A percentile compares a stretch with the other conserved stretches of the same genome.
Evolutionary conservation across 2,888 invertebrate species (phyloP).

Genomic region (Tiphia femorata): DNA sequence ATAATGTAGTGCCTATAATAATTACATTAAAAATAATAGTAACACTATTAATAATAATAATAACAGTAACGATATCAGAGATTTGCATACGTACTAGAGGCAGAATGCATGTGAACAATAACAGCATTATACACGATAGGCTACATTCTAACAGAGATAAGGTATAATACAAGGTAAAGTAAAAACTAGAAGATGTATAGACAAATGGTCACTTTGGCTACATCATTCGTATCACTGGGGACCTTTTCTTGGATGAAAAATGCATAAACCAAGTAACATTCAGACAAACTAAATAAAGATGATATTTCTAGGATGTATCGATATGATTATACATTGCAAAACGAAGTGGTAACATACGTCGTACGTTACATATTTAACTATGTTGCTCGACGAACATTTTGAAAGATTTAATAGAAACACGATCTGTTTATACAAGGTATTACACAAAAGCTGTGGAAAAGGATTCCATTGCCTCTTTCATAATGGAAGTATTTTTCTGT

Average conservation of each 20-base stretch:
- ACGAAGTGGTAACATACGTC: constrained; percentile 16
- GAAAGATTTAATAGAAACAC: constrained; percentile 44
- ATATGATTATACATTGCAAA: constrained; percentile 17
- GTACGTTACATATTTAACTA: constrained; percentile 19
- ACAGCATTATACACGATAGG: background rate
- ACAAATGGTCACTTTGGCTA: background rate
- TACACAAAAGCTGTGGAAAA: constrained; percentile 41
- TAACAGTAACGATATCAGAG: constrained; percentile 27
- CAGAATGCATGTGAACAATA: too few relatives aligned
- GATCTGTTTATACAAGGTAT: constrained; percentile 42
- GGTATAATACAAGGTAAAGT: constrained; percentile 20
- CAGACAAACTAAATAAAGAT: constrained; percentile 25
- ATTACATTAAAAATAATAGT: constrained; percentile 13
- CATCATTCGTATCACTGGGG: background rate
- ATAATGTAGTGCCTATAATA: constrained; percentile 8
- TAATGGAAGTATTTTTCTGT: constrained; percentile 40
- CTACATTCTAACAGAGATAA: too few relatives aligned
- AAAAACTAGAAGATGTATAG: constrained; percentile 13
- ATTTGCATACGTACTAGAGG: constrained; percentile 14
- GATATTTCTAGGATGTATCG: constrained; percentile 15
- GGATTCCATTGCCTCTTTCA: constrained; percentile 40
- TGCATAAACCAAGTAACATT: constrained; percentile 9
- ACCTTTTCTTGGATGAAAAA: constrained; percentile 10
- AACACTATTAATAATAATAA: constrained; percentile 11
- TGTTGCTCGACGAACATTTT: constrained; percentile 19